Percentiles rank a stretch among this genome's conserved stretches.
These are phyloP conservation scores for Drosophila merina DNA, from an alignment of 2,888 invertebrate species.

Conservation along the genomic window DNA sequence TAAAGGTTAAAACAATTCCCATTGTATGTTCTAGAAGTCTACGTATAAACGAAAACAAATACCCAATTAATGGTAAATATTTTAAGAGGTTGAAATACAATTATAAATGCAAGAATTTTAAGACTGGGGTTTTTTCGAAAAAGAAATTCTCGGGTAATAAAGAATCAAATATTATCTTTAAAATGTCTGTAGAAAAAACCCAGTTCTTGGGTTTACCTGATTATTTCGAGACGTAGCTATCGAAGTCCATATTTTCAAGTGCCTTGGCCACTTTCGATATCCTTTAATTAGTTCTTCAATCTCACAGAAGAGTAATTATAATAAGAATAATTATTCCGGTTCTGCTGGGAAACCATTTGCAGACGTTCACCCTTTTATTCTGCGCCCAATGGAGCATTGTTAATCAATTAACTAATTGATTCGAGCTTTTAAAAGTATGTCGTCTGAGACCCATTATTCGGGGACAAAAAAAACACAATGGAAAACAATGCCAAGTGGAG, in stretches of 20 bases:
- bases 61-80: neutral
- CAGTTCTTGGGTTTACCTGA: neutral
- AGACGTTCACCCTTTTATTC: slow-evolving; percentile 7
- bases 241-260: neutral
- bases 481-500: slow-evolving; percentile 37
- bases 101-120: neutral
- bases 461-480: slow-evolving; percentile 9
- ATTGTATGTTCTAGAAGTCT: neutral
- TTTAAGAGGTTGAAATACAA: slow-evolving; percentile 12
- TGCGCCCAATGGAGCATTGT: slow-evolving; percentile 47
- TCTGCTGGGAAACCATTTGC: slow-evolving; percentile 3
- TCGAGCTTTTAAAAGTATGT: slow-evolving; percentile 70
- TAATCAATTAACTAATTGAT: slow-evolving; percentile 82
- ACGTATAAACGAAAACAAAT: neutral
- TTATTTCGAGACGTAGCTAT: neutral
- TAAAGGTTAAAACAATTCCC: neutral
- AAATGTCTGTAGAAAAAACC: neutral
- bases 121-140: slow-evolving; percentile 1
- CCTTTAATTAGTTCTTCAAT: slow-evolving; percentile 16
- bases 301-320: slow-evolving; percentile 13
- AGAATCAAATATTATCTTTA: neutral
- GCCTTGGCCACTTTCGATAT: neutral
- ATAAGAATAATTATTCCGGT: slow-evolving; percentile 27
- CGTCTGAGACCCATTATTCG: slow-evolving; percentile 50
- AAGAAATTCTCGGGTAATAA: neutral